Evolutionary conservation across 2,888 invertebrate genomes (phyloP).

Genomic region (Oscheius myriophilus): DNA sequence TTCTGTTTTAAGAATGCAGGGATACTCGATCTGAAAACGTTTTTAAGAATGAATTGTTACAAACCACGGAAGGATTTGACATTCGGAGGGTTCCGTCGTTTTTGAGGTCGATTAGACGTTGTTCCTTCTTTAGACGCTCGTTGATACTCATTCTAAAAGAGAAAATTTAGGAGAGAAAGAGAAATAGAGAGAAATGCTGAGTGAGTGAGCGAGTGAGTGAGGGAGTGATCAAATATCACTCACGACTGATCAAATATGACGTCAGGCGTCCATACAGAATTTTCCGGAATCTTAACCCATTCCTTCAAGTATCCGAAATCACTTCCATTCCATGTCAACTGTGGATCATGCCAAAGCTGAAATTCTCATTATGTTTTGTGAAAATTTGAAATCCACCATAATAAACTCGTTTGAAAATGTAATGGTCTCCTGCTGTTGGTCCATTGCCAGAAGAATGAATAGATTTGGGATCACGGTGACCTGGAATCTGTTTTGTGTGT

Average conservation of each 20-base stretch:
- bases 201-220: no score
- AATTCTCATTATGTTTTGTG: background rate
- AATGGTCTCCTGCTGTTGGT: slow-evolving; percentile 59
- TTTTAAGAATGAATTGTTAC: no score
- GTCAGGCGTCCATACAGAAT: slow-evolving; percentile 50
- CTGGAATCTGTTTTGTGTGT: no score
- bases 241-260: slow-evolving; percentile 49
- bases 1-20: slow-evolving; percentile 45
- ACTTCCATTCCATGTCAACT: slow-evolving; percentile 52
- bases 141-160: slow-evolving; percentile 40
- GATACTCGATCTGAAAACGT: slow-evolving; percentile 36
- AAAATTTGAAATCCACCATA: slow-evolving; percentile 32
- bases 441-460: slow-evolving; percentile 50
- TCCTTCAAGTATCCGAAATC: slow-evolving; percentile 35
- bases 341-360: slow-evolving; percentile 59
- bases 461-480: slow-evolving; percentile 49
- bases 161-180: background rate
- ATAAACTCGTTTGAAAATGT: slow-evolving; percentile 52
- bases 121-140: slow-evolving; percentile 29
- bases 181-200: background rate
- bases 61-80: slow-evolving; percentile 42
- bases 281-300: slow-evolving; percentile 42
- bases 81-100: slow-evolving; percentile 45
- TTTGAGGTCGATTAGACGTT: slow-evolving; percentile 44
- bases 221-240: slow-evolving; percentile 2